Evolutionary conservation across 2,888 invertebrate genomes (phyloP), one percentile per base, ranked within the genome.

Genomic region (Drepana falcataria): DNA sequence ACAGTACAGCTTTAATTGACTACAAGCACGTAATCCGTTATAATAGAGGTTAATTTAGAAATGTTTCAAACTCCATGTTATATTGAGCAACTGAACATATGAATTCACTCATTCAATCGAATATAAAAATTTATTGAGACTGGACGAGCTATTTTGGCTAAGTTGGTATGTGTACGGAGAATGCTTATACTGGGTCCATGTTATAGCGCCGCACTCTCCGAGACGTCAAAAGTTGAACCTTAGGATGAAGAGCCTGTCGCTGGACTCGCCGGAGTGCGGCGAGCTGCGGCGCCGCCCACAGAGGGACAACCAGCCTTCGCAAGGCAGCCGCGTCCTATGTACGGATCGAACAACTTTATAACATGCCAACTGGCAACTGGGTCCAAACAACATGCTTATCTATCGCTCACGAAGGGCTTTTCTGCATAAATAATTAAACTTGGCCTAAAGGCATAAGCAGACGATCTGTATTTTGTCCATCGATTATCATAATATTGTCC

Each of bases 201-300:
- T 90, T 91, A 87, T 94, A 97, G 97, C 97, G 83, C 98, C 97
- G 72, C 98, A 98, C 91, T 98, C 98, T 87, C 98, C 98, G 78
- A 95, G 98, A 82, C 95, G 97, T 62, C 97, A 98, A 93, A 97
- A 98, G 92, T 93, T 98, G 91, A 98, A 98, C 92, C 94, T 98
- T 87, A 95, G 98, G 84, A 98, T 98, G 98, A 98, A 99, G 94
- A 98, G 98, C 84, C 94, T 98, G 75, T 98, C 98, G 61, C 92
- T 98, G 94, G 98, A 98, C 87, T 98, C 98, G 41, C 98, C 98
- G 62, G 98, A 98, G 87, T 96, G 96, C 73, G 95, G 96, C 59
- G 97, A 97, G 83, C 86, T 93, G 77, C 92, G 96, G 73, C 93
- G 96, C 49, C 93, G 96, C 54, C 94, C 91, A 44, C 66, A 75